Evolutionary conservation across 2,888 invertebrate genomes (phyloP), one percentile per base, ranked within the genome.

Genomic region (Ochropacha duplaris): DNA sequence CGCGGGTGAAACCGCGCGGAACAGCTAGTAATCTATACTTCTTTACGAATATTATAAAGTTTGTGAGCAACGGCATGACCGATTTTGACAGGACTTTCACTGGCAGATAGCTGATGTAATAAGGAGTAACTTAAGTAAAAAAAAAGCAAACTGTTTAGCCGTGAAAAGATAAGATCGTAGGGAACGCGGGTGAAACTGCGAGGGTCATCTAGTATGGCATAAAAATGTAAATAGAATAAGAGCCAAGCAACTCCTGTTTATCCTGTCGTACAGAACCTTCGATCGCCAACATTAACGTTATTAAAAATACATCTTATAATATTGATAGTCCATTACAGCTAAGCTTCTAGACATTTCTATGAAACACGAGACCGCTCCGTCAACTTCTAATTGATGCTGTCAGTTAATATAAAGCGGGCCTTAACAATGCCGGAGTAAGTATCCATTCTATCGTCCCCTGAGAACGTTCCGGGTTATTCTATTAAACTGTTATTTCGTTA

Each of bases 321-420:
- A 88, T 88, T 87, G 83, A 89, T 90, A 82, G 84, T 76, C 85
- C 81, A 88, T 90, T 90, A 89, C 80, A 68, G 73, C 76, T 83
- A 77, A 81, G 84, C 85, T 82, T 76, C 76, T 77, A 77, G 76
- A 70, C 79, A 77, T 77, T 84, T 85, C 87, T 90, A 90, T 91
- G 92, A 88, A 92, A 92, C 71, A 63, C 69, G 76, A 90, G 81
- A 87, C 92, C 91, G 87, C 83, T 74, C 73, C 81, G 89, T 88
- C 89, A 86, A 86, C 74, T 80, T 81, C 87, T 92, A 92, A 92
- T 92, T 92, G 92, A 90, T 87, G 86, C 88, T 89, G 92, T 91
- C 92, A 92, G 84, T 92, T 89, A 88, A 83, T 78, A 88, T 87
- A 85, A 79, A 87, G 85, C 79, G 79, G 77, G 77, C 75, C 70